Evolutionary conservation across 2,888 invertebrate species (phyloP).

Genomic region (Diarsia rubi): DNA sequence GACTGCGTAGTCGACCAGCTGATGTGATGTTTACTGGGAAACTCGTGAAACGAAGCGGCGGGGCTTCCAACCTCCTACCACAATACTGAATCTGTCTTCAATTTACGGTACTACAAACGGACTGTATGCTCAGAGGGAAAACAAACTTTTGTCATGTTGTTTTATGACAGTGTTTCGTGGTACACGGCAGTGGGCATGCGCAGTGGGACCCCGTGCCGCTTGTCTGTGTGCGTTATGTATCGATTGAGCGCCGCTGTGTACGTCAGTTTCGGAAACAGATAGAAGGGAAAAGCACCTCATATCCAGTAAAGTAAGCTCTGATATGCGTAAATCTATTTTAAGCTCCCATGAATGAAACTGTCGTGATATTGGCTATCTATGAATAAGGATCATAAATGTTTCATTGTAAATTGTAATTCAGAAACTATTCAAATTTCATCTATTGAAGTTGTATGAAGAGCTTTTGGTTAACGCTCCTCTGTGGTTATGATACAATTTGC

Average conservation of each 20-base stretch:
- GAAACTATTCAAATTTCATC: constrained; percentile 30
- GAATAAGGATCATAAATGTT: constrained; percentile 44
- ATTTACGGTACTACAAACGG: constrained; percentile 52
- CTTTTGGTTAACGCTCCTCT: constrained; percentile 20
- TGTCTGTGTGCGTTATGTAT: constrained; percentile 87
- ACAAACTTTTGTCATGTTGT: constrained; percentile 63
- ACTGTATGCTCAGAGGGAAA: constrained; percentile 46
- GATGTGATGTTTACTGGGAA: constrained; percentile 88
- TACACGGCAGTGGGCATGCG: constrained; percentile 83
- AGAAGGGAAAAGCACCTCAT: constrained; percentile 76
- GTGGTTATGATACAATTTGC: constrained; percentile 30
- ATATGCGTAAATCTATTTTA: constrained; percentile 82
- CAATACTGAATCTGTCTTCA: constrained; percentile 72
- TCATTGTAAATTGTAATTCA: constrained; percentile 25
- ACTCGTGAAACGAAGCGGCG: constrained; percentile 81
- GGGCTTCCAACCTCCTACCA: constrained; percentile 79
- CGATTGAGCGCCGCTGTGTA: constrained; percentile 86
- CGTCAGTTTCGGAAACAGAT: constrained; percentile 84
- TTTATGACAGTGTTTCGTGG: constrained; percentile 79
- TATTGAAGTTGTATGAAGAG: constrained; percentile 23
- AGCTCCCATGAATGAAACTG: constrained; percentile 79
- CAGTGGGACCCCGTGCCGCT: constrained; percentile 65
- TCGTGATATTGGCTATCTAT: constrained; percentile 51
- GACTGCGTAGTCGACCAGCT: constrained; percentile 86
- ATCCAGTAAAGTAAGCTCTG: constrained; percentile 67